Base-by-base conservation (phyloP, 1,140 invertebrate genomes). In the Araneus ventricosus region DNA sequence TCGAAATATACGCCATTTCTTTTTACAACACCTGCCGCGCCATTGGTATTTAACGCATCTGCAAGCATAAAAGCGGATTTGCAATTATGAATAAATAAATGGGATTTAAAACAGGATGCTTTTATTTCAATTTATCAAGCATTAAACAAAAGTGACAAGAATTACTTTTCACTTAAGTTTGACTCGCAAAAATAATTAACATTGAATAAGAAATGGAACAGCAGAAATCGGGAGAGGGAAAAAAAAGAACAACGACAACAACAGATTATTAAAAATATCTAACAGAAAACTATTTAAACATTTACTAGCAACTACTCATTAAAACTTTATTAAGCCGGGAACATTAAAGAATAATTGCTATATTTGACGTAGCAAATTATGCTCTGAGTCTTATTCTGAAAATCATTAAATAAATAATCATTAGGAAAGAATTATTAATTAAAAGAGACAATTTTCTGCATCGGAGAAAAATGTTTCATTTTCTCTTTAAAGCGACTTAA, bases 401-500 rank as follows among this genome's bases (percentile, higher is more conserved):
- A 90, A 79, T 91, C 89, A 84, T 91, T 91, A 91, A 91, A 84
- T 61, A 91, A 82, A 84, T 84, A 91, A 91, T 84, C 70, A 67
- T 75, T 63, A 84, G 37, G n/a, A 91, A 84, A n/a, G 52, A 91
- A 91, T 84, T 91, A 91, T 91, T 91, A 91, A 91, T 91, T 91
- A 84, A 84, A 91, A 91, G 37, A 14, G 79, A 75, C 88, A 80
- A 80, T 70, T 80, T 80, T 57, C 24, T 79, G 52, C 34, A 41
- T 59, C 24, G 30, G 4, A 10, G 88, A 79, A 90, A 80, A 67
- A 88, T 22, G 10, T 27, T n/a, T 45, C 30, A 8, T n/a, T n/a
- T 86, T 45, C 30, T 34, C 14, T 8, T 86, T 59, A 24, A 52
- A 88, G 30, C 17, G 52, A 41, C 45, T 88, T 88, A 88, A 88